phyloP scores from a whole-genome alignment of 2,888 invertebrate species.

The Mesorhabditis belari region DNA sequence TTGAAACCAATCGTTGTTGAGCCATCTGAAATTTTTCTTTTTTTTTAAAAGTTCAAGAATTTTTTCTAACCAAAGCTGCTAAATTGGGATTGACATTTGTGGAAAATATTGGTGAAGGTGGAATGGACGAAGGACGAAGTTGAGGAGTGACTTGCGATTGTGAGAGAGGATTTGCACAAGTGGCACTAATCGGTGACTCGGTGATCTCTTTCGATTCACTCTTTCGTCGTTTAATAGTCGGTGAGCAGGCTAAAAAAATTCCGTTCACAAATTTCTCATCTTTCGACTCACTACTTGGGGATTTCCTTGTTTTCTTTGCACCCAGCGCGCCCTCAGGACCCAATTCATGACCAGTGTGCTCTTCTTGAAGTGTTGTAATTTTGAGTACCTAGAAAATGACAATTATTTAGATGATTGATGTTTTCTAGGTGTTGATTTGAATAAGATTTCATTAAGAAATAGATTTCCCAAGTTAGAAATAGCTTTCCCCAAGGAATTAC shows the following conservation, averaged over 20 bases:
- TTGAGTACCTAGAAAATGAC: too few relatives aligned
- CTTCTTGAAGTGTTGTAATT: background rate
- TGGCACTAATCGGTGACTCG: background rate
- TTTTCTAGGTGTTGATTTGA: too few relatives aligned
- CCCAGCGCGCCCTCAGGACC: background rate
- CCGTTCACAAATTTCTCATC: background rate
- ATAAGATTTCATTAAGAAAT: too few relatives aligned
- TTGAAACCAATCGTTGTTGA: background rate
- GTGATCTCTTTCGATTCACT: background rate
- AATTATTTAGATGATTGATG: too few relatives aligned
- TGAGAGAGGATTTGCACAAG: background rate
- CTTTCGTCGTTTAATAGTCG: background rate
- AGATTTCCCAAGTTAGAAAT: too few relatives aligned
- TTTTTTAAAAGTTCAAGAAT: too few relatives aligned
- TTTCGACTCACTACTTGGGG: background rate
- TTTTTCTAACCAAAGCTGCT: background rate
- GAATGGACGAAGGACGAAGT: background rate
- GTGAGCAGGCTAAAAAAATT: background rate
- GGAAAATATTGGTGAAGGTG: background rate
- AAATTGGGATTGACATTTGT: too few relatives aligned
- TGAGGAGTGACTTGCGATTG: background rate
- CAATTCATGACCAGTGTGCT: background rate
- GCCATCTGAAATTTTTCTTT: background rate
- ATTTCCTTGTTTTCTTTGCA: background rate
- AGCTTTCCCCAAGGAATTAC: conserved; percentile 4